Conservation (phyloP, 2,113 vertebrate genomes). For the Sterna hirundo region DNA sequence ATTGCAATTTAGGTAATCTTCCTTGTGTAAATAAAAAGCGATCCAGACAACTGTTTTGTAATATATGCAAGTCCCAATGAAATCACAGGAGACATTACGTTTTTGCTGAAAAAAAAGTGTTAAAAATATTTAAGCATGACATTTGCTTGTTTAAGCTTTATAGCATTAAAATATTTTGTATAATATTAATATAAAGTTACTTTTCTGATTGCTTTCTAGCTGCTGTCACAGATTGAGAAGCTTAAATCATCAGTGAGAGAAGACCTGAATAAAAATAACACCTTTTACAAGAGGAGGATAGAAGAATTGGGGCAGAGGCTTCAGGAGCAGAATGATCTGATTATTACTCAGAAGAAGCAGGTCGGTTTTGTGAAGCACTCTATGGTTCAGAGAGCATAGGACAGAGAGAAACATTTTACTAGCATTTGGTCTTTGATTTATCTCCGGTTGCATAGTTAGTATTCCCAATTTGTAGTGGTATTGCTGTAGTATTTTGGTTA, state of each 20-base stretch:
- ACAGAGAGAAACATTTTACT: background rate
- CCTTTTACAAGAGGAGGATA: conserved; percentile 75
- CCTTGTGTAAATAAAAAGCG: background rate
- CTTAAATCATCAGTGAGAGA: conserved; percentile 73
- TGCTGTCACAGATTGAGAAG: conserved; percentile 78
- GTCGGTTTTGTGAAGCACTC: conserved; percentile 56
- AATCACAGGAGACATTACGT: background rate
- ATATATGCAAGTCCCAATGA: background rate
- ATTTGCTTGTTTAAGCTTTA: background rate
- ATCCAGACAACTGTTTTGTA: background rate
- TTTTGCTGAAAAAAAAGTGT: background rate
- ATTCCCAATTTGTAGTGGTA: background rate
- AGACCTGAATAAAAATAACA: conserved; percentile 71
- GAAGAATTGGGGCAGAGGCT: conserved; percentile 80
- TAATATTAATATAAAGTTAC: background rate
- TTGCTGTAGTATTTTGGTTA: background rate
- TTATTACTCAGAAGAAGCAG: conserved; percentile 81
- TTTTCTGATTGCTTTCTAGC: conserved; percentile 66
- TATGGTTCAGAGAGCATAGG: background rate
- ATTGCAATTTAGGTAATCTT: background rate
- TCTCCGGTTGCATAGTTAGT: background rate
- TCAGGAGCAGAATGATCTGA: conserved; percentile 83
- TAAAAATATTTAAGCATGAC: background rate
- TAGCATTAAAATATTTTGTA: background rate
- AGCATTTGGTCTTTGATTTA: background rate